These are phyloP conservation scores for Dryobates pubescens DNA, from an alignment of 2,797 vertebrate genomes.

Conservation along the genomic window DNA sequence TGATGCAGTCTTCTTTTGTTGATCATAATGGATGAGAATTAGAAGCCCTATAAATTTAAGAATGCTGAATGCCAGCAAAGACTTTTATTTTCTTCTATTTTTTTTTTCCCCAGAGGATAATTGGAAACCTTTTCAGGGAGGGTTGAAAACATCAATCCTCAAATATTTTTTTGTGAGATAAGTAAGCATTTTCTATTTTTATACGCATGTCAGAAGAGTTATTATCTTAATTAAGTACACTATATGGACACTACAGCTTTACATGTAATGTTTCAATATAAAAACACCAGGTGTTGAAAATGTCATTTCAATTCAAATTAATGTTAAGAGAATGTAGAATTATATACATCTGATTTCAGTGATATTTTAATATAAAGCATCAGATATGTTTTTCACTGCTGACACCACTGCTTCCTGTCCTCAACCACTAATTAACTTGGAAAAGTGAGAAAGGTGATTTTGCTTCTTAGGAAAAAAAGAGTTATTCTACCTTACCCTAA, in stretches of 20 bases:
- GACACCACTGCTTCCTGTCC: not conserved
- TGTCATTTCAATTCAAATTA: slow-evolving; percentile 65
- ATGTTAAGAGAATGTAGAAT: slow-evolving; percentile 21
- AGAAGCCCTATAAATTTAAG: not conserved
- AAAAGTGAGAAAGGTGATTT: not conserved
- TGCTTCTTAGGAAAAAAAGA: not conserved
- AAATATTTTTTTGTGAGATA: not conserved
- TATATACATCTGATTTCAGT: not conserved
- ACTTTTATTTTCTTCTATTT: no score
- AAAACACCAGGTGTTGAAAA: slow-evolving; percentile 31
- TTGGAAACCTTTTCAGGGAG: not conserved
- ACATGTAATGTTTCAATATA: slow-evolving; percentile 45
- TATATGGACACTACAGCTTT: not conserved
- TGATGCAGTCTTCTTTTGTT: not conserved
- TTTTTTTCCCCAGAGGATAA: fast-evolving
- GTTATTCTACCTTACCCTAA: not conserved
- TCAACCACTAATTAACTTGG: not conserved
- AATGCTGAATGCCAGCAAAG: not conserved
- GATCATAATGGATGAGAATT: fast-evolving
- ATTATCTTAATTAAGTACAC: slow-evolving; percentile 1
- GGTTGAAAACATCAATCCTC: not conserved
- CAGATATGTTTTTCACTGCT: not conserved
- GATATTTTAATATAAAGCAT: not conserved
- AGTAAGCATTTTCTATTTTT: not conserved
- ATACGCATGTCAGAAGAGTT: slow-evolving; percentile 7